Base-by-base conservation (phyloP, 2,113 vertebrate species). In the Gallinago paraguaiae region DNA sequence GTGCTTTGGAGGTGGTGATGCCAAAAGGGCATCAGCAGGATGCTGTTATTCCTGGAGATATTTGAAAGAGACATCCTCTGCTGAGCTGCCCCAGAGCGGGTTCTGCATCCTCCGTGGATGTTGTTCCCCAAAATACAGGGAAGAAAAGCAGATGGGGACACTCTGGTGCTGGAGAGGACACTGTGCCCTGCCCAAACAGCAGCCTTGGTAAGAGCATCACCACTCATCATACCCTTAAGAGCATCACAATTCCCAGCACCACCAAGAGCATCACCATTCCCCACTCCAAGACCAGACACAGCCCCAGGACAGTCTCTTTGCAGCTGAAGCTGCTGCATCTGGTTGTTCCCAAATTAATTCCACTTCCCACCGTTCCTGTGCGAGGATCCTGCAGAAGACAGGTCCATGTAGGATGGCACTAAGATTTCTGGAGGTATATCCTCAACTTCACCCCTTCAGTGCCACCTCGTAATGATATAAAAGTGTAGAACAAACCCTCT, bases 161-260 rank as follows among this genome's bases (percentile, higher is more conserved):
- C 12, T 6, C 11, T 4, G 4, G 45, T 37, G 37, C 31, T 0
- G 1, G 37, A 27, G 31, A 65, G 17, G 59, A 59, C 0, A 2
- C 17, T 2, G 3, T 37, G 27, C 27, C 11, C 17, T 31, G 43
- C 31, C 51, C 51, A 50, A 65, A 35, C 48, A 50, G 17, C n/a
- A 35, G 35, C 41, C n/a, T 39, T 1, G 1, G 56, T 43, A 24
- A 37, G 16, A 67, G 28, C n/a, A 22, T 13, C 60, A 17, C 37
- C 48, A 41, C 20, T n/a, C 30, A 7, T 19, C 1, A 9, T 45
- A 43, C 28, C 4, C 6, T 4, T 45, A 15, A 79, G 10, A 79
- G 31, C 25, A 56, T 25, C 78, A 24, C 24, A 50, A 5, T 59
- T 51, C 77, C 54, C 33, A 24, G 23, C 30, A 56, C 28, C 13